These are phyloP conservation scores for Proteles cristata DNA, from an alignment of 2,113 vertebrate genomes.

Conservation along the genomic window DNA sequence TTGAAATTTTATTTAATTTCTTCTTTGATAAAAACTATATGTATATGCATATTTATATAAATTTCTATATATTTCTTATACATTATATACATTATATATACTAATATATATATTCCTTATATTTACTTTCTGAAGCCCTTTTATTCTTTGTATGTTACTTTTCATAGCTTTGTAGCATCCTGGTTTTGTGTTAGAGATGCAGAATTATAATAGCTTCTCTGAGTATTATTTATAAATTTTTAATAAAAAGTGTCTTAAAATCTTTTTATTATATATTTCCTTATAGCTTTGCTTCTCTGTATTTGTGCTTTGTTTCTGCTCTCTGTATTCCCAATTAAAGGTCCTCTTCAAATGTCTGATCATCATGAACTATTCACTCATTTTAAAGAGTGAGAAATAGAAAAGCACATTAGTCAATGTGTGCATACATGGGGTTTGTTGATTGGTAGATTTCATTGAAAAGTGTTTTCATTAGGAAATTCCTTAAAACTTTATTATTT, in stretches of 20 bases:
- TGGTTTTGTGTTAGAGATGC: background rate
- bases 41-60: no score
- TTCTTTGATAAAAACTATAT: background rate
- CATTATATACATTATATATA: background rate
- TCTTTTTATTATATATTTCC: background rate
- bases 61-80: background rate
- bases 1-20: background rate
- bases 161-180: background rate
- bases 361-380: background rate
- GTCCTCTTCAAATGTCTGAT: background rate
- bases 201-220: background rate
- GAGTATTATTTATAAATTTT: background rate
- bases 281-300: background rate
- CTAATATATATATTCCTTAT: background rate
- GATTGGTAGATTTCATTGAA: background rate
- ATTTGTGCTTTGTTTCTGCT: background rate
- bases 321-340: background rate
- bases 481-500: conserved; percentile 17
- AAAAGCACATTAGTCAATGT: background rate
- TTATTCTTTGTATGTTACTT: background rate
- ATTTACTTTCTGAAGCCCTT: background rate
- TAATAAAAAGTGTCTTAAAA: background rate
- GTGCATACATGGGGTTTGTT: background rate
- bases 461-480: background rate
- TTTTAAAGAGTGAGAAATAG: background rate